phyloP scores from a whole-genome alignment of 2,797 vertebrate genomes.

The Balearica regulorum region DNA sequence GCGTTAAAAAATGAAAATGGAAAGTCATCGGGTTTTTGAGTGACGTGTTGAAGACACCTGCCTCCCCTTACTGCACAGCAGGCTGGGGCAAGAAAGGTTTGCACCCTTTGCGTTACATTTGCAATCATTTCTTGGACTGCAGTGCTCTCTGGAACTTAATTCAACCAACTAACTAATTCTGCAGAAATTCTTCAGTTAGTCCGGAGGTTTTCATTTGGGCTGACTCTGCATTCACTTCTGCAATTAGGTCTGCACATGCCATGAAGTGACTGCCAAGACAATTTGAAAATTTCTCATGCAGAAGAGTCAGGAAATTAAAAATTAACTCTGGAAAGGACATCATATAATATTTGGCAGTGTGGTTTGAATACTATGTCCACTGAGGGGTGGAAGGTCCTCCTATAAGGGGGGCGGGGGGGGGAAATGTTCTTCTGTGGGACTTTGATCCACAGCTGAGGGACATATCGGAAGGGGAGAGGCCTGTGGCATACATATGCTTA shows the following conservation, averaged over 20 bases:
- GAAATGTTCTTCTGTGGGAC: not conserved
- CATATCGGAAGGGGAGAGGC: not conserved
- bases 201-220: conserved; percentile 52
- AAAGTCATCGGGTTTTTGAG: not conserved
- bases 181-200: conserved; percentile 51
- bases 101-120: not conserved
- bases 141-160: conserved; percentile 25
- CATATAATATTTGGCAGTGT: conserved; percentile 50
- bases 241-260: conserved; percentile 49
- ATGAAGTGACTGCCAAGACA: conserved; percentile 43
- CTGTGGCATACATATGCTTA: not conserved
- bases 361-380: conserved; percentile 50
- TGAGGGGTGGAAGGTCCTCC: conserved; percentile 35
- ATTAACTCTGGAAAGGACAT: conserved; percentile 74
- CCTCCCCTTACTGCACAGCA: not conserved
- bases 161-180: conserved; percentile 48
- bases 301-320: conserved; percentile 75
- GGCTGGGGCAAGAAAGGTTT: not conserved
- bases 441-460: not conserved
- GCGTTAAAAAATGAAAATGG: conserved; percentile 8
- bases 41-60: conserved; percentile 5
- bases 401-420: too few relatives aligned
- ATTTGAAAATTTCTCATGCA: conserved; percentile 60
- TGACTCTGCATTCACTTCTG: conserved; percentile 57
- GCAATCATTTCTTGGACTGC: not conserved